Base-by-base conservation (phyloP, 2,888 invertebrate genomes). In the Hirtodrosophila cameraria region DNA sequence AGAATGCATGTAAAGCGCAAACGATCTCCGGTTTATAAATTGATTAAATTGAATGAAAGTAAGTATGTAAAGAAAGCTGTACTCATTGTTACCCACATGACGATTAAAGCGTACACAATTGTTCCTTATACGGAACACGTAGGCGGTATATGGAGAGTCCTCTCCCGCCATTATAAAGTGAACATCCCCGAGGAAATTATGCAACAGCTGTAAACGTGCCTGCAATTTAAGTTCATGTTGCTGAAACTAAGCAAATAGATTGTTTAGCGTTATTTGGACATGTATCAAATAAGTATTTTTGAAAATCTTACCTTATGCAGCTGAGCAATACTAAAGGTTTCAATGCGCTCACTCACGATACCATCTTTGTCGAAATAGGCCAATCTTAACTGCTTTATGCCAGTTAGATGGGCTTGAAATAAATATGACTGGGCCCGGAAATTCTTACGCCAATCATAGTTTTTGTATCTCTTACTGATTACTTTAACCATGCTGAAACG, bases 401-500 rank as follows among this genome's bases (percentile, higher is more conserved):
- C 28, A 1, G 11, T 27, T 2, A 46, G 45, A 0, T 33, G 20
- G 3, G 54, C 54, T 20, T 54, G 46, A 3, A 20, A 9, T 1
- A 41, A 11, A 25, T 27, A 46, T 2, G 7, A 2, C n/a, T 3
- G 7, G 7, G 12, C 11, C 2, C 5, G 4, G 7, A 3, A 23
- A 8, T 23, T 15, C 1, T 3, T 8, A 2, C 20, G 16, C 6
- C n/a, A 36, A 9, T 31, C 3, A 9, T 15, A 5, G 5, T 2
- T 9, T 4, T 20, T 41, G 1, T 8, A n/a, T n/a, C n/a, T n/a
- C 7, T n/a, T 12, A 5, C 12, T 11, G 7, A 15, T 16, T 6
- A 45, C 23, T 41, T 30, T 54, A 7, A 12, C 9, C 36, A 54
- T 33, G n/a, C 31, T 33, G n/a, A 60, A 23, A 13, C 23, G 20